phyloP scores from a whole-genome alignment of 2,888 invertebrate genomes.

The Branchellion lobata region DNA sequence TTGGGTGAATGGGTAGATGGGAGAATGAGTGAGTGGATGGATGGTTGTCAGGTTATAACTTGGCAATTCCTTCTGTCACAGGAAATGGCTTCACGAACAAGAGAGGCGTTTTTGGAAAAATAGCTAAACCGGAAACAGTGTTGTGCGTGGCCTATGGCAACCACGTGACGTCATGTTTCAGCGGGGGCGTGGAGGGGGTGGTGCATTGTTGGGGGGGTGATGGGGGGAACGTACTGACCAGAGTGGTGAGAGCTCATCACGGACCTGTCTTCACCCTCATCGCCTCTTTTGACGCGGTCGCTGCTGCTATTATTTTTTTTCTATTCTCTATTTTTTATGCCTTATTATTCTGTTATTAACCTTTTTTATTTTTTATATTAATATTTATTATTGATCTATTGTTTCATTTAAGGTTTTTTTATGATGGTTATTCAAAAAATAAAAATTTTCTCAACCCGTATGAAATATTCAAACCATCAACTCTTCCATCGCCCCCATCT shows the following conservation, averaged over 20 bases:
- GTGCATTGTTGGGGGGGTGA: conserved; percentile 61
- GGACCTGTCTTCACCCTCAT: conserved; percentile 63
- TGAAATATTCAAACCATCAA: neutral
- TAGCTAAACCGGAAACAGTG: conserved; percentile 62
- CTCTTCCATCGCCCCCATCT: neutral
- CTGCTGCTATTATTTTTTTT: too few species aligned
- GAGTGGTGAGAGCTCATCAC: conserved; percentile 62
- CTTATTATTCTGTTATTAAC: too few species aligned
- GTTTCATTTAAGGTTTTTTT: too few species aligned
- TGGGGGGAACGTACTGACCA: conserved; percentile 57
- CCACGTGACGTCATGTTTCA: conserved; percentile 58
- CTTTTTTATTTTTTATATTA: too few species aligned
- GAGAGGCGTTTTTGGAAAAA: conserved; percentile 61
- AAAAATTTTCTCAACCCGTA: neutral
- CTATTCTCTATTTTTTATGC: too few species aligned
- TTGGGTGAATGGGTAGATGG: too few species aligned
- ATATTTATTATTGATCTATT: too few species aligned
- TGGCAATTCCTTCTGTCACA: conserved; percentile 47
- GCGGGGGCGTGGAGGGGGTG: conserved; percentile 62
- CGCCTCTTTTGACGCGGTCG: conserved; percentile 61
- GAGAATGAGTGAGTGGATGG: too few species aligned
- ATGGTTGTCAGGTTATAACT: neutral
- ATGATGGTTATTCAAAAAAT: neutral
- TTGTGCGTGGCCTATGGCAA: conserved; percentile 62
- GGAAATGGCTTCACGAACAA: conserved; percentile 63